Evolutionary conservation across 2,797 vertebrate genomes (phyloP).

Genomic region (Myotis planiceps): DNA sequence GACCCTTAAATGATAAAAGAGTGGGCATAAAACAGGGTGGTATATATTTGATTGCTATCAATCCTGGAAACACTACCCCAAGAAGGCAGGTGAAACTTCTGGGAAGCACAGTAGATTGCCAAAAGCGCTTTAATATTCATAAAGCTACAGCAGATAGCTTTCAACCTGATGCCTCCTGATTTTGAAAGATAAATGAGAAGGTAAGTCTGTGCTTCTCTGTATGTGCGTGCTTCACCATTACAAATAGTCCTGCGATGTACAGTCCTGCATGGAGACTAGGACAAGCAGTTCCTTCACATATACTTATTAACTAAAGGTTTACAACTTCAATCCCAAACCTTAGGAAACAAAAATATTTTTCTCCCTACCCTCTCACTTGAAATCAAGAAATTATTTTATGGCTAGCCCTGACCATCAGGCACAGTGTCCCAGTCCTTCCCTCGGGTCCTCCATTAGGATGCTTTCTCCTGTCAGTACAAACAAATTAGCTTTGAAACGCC

Average conservation of each 20-base stretch:
- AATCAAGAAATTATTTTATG: neutral
- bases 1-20: conserved; percentile 8
- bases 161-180: neutral
- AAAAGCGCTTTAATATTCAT: neutral
- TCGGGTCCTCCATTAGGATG: neutral
- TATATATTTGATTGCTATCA: conserved; percentile 9
- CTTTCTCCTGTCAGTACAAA: neutral
- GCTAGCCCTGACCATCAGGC: neutral
- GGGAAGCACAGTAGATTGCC: neutral
- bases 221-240: neutral
- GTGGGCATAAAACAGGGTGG: neutral
- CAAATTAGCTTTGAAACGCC: neutral
- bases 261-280: neutral
- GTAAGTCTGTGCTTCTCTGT: neutral
- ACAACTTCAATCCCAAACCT: neutral
- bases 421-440: neutral
- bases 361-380: neutral
- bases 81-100: conserved; percentile 35
- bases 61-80: neutral
- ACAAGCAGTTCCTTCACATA: neutral
- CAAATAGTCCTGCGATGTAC: neutral
- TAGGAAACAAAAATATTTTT: neutral
- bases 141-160: conserved; percentile 1
- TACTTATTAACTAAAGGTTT: neutral
- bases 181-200: conserved; percentile 18